Conservation (phyloP, 2,888 invertebrate genomes). For the Idaea straminata region DNA sequence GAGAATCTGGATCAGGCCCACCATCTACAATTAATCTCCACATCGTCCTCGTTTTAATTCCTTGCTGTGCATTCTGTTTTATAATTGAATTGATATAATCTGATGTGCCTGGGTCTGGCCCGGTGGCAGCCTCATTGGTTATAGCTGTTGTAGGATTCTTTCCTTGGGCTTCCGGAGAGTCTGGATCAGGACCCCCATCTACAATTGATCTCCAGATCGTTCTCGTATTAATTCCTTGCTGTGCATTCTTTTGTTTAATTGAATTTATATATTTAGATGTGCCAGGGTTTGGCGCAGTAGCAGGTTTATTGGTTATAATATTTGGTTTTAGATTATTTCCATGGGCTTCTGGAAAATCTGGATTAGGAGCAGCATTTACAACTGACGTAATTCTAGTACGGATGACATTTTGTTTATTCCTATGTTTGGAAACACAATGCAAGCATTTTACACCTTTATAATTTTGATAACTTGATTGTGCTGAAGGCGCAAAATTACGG, state of each 20-base stretch:
- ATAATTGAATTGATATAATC: background rate
- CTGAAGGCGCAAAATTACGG: background rate
- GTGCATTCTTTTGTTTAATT: background rate
- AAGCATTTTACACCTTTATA: too few species aligned
- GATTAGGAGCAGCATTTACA: background rate
- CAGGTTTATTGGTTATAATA: background rate
- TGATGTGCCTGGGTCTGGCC: background rate
- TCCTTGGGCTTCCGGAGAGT: background rate
- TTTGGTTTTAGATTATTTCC: background rate
- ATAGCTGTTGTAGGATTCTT: background rate
- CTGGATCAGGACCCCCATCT: background rate
- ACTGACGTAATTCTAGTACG: background rate
- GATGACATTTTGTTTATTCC: too few species aligned
- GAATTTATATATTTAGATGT: background rate
- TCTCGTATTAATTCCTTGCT: background rate
- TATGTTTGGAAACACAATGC: too few species aligned
- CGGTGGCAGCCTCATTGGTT: background rate
- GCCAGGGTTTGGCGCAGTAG: background rate
- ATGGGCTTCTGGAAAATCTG: background rate
- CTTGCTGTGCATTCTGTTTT: too few species aligned
- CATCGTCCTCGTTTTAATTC: too few species aligned
- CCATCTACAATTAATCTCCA: too few species aligned
- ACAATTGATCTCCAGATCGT: background rate
- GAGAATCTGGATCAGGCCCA: too few species aligned
- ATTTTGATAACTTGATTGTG: background rate